phyloP scores from a whole-genome alignment of 1,140 invertebrate species.

The Trachymyrmex cornetzi region DNA sequence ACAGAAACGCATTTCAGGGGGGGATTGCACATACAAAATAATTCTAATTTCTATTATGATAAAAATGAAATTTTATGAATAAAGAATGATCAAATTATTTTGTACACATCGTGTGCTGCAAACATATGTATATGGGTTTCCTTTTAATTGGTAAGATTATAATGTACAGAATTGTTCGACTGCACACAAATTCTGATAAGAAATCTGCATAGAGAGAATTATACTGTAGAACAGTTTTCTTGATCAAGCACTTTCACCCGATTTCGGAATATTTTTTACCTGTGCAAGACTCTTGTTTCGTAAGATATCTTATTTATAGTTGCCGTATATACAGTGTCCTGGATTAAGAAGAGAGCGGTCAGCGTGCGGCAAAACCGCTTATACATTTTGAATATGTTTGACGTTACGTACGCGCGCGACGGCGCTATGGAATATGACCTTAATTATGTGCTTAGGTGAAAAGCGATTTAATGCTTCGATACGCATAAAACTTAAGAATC shows the following conservation, averaged over 20 bases:
- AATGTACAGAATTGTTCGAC: not conserved
- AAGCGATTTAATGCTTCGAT: slow-evolving; percentile 28
- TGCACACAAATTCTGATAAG: slow-evolving; percentile 7
- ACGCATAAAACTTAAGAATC: slow-evolving; percentile 20
- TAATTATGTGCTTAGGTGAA: slow-evolving; percentile 37
- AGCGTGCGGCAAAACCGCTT: slow-evolving; percentile 12
- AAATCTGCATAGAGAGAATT: slow-evolving; percentile 25
- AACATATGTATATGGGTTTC: not conserved
- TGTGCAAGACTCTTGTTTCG: slow-evolving; percentile 56
- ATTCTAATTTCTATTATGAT: not conserved
- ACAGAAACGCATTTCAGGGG: not conserved
- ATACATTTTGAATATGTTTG: not conserved
- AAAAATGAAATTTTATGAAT: not conserved
- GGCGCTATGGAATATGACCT: not conserved
- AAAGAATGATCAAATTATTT: slow-evolving; percentile 7
- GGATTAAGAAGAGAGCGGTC: slow-evolving; percentile 48
- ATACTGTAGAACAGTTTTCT: slow-evolving; percentile 4
- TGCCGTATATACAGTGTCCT: slow-evolving; percentile 26
- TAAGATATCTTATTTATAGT: slow-evolving; percentile 54
- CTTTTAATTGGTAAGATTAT: not conserved
- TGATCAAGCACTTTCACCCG: slow-evolving; percentile 55
- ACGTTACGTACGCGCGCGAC: not conserved
- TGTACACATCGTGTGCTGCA: not conserved
- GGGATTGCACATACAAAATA: not conserved
- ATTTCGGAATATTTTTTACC: slow-evolving; percentile 66